Evolutionary conservation across 2,888 invertebrate species (phyloP).

Genomic region (Leucoma salicis): DNA sequence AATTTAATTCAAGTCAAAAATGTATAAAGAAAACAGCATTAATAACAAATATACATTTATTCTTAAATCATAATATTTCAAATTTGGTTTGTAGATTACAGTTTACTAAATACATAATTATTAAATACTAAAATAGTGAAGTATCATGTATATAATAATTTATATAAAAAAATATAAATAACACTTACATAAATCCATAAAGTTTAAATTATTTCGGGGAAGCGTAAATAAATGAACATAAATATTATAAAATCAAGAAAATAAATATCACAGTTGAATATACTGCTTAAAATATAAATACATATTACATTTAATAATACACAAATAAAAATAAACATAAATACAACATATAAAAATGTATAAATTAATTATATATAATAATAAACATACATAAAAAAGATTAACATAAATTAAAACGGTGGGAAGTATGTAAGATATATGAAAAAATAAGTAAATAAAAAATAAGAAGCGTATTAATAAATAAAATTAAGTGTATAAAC

Average conservation of each 20-base stretch:
- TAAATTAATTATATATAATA: conserved; percentile 5
- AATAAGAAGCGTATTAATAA: neutral
- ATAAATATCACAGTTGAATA: conserved; percentile 62
- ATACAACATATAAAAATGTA: conserved; percentile 4
- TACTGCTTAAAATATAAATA: conserved; percentile 46
- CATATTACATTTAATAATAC: conserved; percentile 4
- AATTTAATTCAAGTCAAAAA: too few species aligned
- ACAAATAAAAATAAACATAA: conserved; percentile 10
- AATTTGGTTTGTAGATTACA: neutral
- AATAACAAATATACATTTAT: too few species aligned
- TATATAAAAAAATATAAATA: neutral
- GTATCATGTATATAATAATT: neutral
- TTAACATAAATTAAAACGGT: neutral
- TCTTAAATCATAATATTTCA: neutral
- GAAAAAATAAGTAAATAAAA: neutral
- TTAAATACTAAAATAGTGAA: neutral
- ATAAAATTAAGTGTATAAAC: neutral
- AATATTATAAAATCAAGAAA: conserved; percentile 11
- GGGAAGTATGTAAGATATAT: neutral
- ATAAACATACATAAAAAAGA: neutral
- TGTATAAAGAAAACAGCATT: too few species aligned
- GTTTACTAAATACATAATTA: neutral
- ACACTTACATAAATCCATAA: too few species aligned
- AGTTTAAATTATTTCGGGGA: neutral
- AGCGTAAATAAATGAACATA: conserved; percentile 14